Evolutionary conservation across 53 echinoderm and acorn worm genomes (phyloP).

Genomic region (Luidia sarsii): DNA sequence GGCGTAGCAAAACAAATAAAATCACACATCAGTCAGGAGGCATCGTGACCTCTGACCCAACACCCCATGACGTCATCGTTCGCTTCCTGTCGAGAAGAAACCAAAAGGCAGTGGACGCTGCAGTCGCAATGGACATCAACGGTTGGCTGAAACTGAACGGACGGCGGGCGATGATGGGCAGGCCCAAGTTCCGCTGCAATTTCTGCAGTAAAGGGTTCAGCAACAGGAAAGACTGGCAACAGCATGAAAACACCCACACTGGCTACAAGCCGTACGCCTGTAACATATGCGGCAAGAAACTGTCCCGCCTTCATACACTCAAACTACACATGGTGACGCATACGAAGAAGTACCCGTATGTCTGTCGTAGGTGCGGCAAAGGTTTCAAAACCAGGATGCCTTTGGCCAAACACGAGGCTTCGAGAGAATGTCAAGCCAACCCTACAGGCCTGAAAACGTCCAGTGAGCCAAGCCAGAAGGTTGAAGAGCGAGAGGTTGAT

Average conservation of each 20-base stretch:
- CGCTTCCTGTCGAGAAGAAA: constrained; percentile 19
- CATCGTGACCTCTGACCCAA: neutral
- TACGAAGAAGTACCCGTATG: neutral
- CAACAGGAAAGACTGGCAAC: constrained; percentile 34
- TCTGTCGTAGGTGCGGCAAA: constrained; percentile 9
- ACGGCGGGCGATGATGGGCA: neutral
- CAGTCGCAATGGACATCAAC: constrained; percentile 5
- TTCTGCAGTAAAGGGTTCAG: constrained; percentile 38
- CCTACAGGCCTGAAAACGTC: neutral
- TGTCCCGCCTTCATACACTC: constrained; percentile 34
- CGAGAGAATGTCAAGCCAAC: neutral
- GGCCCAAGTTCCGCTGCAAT: constrained; percentile 5
- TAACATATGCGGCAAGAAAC: constrained; percentile 23
- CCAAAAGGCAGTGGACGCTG: neutral
- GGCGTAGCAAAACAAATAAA: neutral
- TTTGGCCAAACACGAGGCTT: neutral
- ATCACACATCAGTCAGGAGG: neutral
- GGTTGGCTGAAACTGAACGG: constrained; percentile 1
- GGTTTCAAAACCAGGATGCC: neutral
- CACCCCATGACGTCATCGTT: neutral
- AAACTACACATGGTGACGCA: constrained; percentile 32
- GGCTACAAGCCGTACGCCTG: constrained; percentile 45
- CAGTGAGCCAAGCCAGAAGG: neutral
- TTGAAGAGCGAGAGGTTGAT: neutral
- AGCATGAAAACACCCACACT: constrained; percentile 33